Conservation (phyloP, 2,888 invertebrate species). For the Drymonia ruficornis region DNA sequence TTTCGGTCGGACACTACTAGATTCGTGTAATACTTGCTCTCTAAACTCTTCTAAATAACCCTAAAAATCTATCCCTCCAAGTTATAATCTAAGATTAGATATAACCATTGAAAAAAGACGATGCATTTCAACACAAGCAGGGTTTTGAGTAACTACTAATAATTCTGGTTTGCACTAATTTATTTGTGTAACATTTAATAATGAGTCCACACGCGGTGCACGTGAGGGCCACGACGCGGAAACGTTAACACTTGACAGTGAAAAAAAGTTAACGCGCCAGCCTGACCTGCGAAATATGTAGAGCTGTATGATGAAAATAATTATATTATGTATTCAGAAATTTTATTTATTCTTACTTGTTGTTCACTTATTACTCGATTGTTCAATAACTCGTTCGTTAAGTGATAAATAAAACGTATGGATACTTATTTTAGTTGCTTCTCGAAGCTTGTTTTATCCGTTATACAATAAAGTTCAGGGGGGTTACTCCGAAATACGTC, state of each 20-base stretch:
- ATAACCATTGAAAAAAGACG: too few species aligned
- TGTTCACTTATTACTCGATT: not conserved
- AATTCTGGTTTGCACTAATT: not conserved
- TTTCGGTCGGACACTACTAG: too few species aligned
- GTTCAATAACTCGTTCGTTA: not conserved
- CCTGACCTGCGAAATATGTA: slow-evolving; percentile 38
- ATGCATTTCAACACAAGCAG: not conserved
- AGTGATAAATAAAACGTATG: not conserved
- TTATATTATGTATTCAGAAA: slow-evolving; percentile 13
- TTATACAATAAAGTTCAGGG: not conserved
- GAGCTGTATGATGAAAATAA: slow-evolving; percentile 35
- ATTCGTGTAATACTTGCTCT: too few species aligned
- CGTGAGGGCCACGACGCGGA: slow-evolving; percentile 33
- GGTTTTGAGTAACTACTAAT: not conserved
- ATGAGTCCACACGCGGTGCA: slow-evolving; percentile 9
- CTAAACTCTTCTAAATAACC: too few species aligned
- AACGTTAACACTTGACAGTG: slow-evolving; percentile 28
- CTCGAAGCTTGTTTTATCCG: not conserved
- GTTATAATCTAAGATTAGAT: too few species aligned
- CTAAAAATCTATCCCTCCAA: too few species aligned
- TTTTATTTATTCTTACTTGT: slow-evolving; percentile 7
- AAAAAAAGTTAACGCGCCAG: slow-evolving; percentile 32
- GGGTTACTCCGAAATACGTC: too few species aligned
- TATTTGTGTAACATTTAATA: slow-evolving; percentile 1
- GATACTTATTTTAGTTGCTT: not conserved